phyloP scores from a whole-genome alignment of 2,797 vertebrate genomes.

The Argentina silus region DNA sequence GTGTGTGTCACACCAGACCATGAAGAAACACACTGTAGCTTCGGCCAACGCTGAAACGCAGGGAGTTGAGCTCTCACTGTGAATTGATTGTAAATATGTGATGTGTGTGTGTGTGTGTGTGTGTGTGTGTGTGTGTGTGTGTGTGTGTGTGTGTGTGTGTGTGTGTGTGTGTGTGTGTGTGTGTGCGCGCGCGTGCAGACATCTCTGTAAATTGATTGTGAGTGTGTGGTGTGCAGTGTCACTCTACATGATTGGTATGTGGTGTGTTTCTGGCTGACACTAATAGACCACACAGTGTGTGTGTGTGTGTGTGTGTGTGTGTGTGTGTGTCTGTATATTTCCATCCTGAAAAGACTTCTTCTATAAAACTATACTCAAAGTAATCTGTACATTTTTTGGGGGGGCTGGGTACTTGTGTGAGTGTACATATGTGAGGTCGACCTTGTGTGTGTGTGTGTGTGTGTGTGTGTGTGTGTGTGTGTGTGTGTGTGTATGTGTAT shows the following conservation, averaged over 20 bases:
- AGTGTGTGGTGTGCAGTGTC: conserved; percentile 43
- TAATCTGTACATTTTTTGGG: too few species aligned
- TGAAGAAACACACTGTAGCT: conserved; percentile 43
- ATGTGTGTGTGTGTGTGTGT: background rate
- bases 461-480: conserved; percentile 25
- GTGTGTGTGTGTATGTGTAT: conserved; percentile 29
- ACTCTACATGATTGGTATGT: conserved; percentile 67
- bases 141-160: too few species aligned
- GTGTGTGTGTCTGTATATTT: conserved; percentile 24
- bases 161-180: background rate
- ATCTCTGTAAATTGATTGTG: conserved; percentile 22
- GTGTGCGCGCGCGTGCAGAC: conserved; percentile 12
- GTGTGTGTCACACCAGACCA: conserved; percentile 45
- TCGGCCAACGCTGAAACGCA: conserved; percentile 39
- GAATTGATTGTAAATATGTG: background rate
- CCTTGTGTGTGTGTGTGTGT: conserved; percentile 21
- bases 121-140: too few species aligned
- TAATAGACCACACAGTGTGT: conserved; percentile 62
- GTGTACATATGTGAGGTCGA: too few species aligned
- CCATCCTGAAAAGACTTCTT: too few species aligned
- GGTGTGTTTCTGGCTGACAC: conserved; percentile 66
- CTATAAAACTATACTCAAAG: too few species aligned
- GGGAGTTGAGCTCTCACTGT: conserved; percentile 1
- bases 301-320: conserved; percentile 21
- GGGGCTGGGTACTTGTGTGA: too few species aligned